Evolutionary conservation across 2,888 invertebrate species (phyloP).

Genomic region (Napeogenes inachia): DNA sequence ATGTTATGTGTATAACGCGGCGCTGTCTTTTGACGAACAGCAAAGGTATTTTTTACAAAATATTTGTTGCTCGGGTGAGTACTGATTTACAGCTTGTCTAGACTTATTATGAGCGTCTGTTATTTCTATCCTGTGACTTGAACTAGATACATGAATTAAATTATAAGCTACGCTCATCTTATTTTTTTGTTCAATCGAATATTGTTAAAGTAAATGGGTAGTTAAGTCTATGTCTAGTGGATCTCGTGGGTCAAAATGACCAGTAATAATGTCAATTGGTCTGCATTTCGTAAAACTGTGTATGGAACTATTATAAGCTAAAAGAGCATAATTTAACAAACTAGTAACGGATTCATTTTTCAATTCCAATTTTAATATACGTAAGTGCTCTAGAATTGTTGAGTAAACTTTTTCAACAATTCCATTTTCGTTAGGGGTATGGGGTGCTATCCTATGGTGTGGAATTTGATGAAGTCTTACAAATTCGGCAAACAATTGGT

Average conservation of each 20-base stretch:
- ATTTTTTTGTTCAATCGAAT: not conserved
- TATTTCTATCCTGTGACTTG: not conserved
- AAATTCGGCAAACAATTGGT: conserved; percentile 15
- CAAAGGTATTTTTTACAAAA: conserved; percentile 16
- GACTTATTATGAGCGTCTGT: not conserved
- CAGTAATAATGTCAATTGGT: not conserved
- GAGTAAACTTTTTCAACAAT: conserved; percentile 12
- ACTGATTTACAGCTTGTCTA: conserved; percentile 7
- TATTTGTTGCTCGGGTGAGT: conserved; percentile 15
- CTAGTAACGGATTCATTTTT: not conserved
- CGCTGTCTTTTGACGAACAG: conserved; percentile 19
- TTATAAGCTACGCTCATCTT: not conserved
- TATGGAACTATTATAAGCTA: not conserved
- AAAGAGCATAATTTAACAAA: not conserved
- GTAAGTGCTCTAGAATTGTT: conserved; percentile 4
- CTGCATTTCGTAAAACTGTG: conserved; percentile 1
- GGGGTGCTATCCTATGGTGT: conserved; percentile 9
- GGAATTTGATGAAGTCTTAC: conserved; percentile 12
- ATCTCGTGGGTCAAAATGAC: not conserved
- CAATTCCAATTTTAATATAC: not conserved
- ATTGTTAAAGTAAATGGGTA: not conserved
- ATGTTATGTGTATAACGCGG: conserved; percentile 17
- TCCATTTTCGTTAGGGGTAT: conserved; percentile 12
- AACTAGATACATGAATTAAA: not conserved
- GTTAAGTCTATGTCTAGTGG: not conserved